Evolutionary conservation across 2,113 vertebrate species (phyloP), one percentile per base, ranked within the genome.

Genomic region (Semicossyphus pulcher): DNA sequence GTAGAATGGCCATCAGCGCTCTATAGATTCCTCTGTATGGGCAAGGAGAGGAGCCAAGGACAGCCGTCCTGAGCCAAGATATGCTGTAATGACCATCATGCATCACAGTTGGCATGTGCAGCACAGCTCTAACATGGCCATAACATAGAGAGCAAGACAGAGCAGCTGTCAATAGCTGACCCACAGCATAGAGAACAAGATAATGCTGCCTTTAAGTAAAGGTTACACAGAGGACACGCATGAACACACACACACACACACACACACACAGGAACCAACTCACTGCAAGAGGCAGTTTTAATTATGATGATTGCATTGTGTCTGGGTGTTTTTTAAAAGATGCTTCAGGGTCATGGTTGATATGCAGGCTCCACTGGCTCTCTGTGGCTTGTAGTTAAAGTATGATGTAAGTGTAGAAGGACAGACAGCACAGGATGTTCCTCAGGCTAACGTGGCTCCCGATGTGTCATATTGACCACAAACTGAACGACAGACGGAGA

Each of bases 51-150:
- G 64, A 63, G 52, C 62, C 78, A 78, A 83, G 73, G 83, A 80
- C 86, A 70, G 62, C 64, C 52, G 69, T 80, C 67, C 29, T 2
- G 25, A 64, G 60, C 56, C 37, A 26, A 81, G 70, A 70, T 36
- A 60, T 54, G 60, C 64, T 58, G 65, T 80, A 86, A 89, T 78
- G 76, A 82, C 51, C 39, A 52, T 14, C 70, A 78, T 81, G 60
- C 74, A 84, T 89, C 85, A 85, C 39, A 16, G 79, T 78, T 76
- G 37, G 39, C 32, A 7, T 23, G 49, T 31, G 64, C 34, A 49
- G 69, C 72, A 77, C 52, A 37, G 71, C 62, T 32, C 2, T 12
- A 39, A 56, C 66, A 23, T 56, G 49, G 49, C 72, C 23, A 4
- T 23, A 39, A 60, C 45, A 41, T 10, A 20, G n/a, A 48, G 7